Evolutionary conservation across 2,797 vertebrate genomes (phyloP).

Genomic region (Yasuhikotakia modesta): DNA sequence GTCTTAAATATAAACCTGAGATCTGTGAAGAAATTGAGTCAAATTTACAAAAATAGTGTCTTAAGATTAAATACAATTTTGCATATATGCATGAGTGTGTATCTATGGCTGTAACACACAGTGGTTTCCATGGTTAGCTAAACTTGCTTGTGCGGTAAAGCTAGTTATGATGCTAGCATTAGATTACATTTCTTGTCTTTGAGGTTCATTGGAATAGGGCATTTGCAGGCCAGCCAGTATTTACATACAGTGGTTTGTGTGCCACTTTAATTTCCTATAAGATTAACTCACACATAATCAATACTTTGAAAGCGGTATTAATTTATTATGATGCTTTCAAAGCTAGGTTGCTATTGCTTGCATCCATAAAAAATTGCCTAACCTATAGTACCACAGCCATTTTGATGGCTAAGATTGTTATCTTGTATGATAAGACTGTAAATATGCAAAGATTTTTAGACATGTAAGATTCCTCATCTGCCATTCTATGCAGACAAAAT

Average conservation of each 20-base stretch:
- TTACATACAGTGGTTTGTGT: not conserved
- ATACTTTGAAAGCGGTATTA: no score
- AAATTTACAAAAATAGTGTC: not conserved
- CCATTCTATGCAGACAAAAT: no score
- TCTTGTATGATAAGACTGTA: no score
- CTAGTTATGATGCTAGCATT: constrained; percentile 32
- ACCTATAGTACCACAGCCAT: no score
- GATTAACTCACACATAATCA: no score
- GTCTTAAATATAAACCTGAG: not conserved
- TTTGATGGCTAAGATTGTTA: no score
- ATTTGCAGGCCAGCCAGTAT: not conserved
- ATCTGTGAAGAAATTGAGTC: not conserved
- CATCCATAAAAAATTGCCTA: no score
- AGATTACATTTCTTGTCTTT: constrained; percentile 8
- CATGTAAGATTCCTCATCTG: no score
- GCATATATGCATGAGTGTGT: not conserved
- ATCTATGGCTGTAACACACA: not conserved
- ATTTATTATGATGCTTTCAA: not conserved
- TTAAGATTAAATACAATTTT: not conserved
- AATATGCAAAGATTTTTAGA: no score
- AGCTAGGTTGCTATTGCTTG: no score
- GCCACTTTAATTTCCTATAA: not conserved
- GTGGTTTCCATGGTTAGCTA: constrained; percentile 20
- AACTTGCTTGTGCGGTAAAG: constrained; percentile 50
- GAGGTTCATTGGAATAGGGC: not conserved